Percentiles rank a stretch among this genome's conserved stretches.
Evolutionary conservation across 2,888 invertebrate genomes (phyloP).

Genomic region (Odontothrips loti): DNA sequence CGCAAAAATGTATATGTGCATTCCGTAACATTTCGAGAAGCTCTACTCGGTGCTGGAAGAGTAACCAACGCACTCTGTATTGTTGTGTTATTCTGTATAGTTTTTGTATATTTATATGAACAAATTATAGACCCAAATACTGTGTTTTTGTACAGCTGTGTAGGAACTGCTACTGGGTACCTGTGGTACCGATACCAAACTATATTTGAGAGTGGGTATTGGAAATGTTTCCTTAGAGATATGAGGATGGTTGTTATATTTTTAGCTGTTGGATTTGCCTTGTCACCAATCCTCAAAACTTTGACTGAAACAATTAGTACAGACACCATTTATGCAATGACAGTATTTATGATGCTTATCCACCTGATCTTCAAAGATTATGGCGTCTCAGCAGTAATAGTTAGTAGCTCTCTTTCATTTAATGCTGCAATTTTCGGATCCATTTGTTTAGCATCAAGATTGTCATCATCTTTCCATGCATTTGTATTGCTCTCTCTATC

Average conservation of each 20-base stretch:
- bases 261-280: constrained; percentile 76
- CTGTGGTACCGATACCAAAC: constrained; percentile 42
- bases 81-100: constrained; percentile 65
- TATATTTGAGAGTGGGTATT: constrained; percentile 47
- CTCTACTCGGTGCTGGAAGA: constrained; percentile 69
- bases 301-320: constrained; percentile 95
- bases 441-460: constrained; percentile 87
- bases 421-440: constrained; percentile 94
- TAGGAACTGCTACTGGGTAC: constrained; percentile 60
- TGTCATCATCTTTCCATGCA: constrained; percentile 80
- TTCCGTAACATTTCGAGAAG: constrained; percentile 65
- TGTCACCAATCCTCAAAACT: constrained; percentile 89
- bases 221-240: constrained; percentile 52
- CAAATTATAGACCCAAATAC: constrained; percentile 60
- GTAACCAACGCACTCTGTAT: constrained; percentile 76
- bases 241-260: constrained; percentile 76
- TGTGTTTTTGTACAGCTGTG: constrained; percentile 57
- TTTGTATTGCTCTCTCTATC: constrained; percentile 86
- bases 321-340: constrained; percentile 93
- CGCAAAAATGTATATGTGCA: constrained; percentile 76
- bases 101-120: constrained; percentile 70
- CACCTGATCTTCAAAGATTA: constrained; percentile 94
- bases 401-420: constrained; percentile 85
- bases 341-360: constrained; percentile 77
- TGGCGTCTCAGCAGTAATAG: constrained; percentile 78